These are phyloP conservation scores for Bacillus rossius DNA, from an alignment of 1,140 invertebrate genomes.

Conservation along the genomic window DNA sequence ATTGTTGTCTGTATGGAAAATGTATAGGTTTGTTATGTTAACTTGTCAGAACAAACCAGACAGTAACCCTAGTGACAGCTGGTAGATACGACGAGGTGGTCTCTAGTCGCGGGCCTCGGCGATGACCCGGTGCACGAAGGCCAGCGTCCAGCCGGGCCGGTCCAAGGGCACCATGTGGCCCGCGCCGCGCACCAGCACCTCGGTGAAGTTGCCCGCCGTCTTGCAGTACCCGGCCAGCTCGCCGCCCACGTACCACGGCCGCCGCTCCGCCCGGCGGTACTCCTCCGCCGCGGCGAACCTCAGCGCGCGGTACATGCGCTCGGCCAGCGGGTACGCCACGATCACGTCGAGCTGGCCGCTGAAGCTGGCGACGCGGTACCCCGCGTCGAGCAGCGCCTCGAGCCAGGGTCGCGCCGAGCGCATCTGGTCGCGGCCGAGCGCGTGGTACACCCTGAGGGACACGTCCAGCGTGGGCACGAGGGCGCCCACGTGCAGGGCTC, in stretches of 20 bases:
- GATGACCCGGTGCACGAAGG: no score
- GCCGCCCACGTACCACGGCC: conserved; percentile 44
- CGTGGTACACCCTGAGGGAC: not conserved
- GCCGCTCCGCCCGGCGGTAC: not conserved
- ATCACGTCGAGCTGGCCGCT: conserved; percentile 29
- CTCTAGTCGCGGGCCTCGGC: no score
- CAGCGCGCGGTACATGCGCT: not conserved
- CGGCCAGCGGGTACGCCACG: conserved; percentile 14
- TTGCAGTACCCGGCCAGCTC: conserved; percentile 75
- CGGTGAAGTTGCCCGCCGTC: conserved; percentile 62
- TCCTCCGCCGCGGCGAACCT: not conserved
- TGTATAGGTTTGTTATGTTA: no score
- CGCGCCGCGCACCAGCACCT: conserved; percentile 73
- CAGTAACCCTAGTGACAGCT: no score
- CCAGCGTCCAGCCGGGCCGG: conserved; percentile 70
- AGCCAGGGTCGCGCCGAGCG: conserved; percentile 7
- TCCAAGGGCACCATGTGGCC: conserved; percentile 81
- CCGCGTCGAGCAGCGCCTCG: conserved; percentile 22
- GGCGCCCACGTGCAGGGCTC: conserved; percentile 5
- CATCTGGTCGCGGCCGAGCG: conserved; percentile 4
- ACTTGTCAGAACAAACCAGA: no score
- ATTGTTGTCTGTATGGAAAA: no score
- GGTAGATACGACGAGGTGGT: no score
- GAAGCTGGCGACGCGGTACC: conserved; percentile 24
- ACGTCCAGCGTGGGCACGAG: not conserved